Percentiles rank a stretch among this genome's conserved stretches.
Evolutionary conservation across 1,140 invertebrate species (phyloP).

Genomic region (Lepidurus couesii): DNA sequence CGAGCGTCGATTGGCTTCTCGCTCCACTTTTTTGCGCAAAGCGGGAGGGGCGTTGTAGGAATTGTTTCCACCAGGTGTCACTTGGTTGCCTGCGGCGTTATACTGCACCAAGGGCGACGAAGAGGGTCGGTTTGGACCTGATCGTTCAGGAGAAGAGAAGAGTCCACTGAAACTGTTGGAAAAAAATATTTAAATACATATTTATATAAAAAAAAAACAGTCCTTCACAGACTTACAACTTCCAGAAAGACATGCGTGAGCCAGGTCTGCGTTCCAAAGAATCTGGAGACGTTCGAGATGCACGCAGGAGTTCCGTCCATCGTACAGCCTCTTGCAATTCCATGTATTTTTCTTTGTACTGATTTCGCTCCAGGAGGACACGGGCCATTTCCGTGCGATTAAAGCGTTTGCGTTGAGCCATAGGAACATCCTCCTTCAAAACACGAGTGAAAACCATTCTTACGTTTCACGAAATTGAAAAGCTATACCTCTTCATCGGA

Average conservation of each 20-base stretch:
- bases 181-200: neutral
- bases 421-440: conserved; percentile 78
- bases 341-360: conserved; percentile 93
- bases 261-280: conserved; percentile 75
- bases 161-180: conserved; percentile 31
- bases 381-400: conserved; percentile 98
- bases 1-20: conserved; percentile 7
- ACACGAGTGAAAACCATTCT: conserved; percentile 18
- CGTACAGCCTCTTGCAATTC: conserved; percentile 97
- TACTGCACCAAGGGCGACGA: conserved; percentile 25
- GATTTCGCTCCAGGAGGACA: conserved; percentile 97
- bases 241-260: conserved; percentile 68
- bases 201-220: neutral
- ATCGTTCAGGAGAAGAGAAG: conserved; percentile 18
- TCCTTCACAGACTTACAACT: conserved; percentile 60
- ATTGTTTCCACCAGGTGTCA: neutral
- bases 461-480: neutral
- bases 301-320: conserved; percentile 95
- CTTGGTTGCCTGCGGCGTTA: conserved; percentile 28
- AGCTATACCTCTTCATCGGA: conserved; percentile 54
- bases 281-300: conserved; percentile 66
- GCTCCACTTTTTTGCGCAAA: conserved; percentile 18
- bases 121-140: conserved; percentile 27
- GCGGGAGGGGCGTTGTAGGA: neutral
- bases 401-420: conserved; percentile 93